phyloP scores from a whole-genome alignment of 2,113 vertebrate genomes.

The Polypterus bichir region DNA sequence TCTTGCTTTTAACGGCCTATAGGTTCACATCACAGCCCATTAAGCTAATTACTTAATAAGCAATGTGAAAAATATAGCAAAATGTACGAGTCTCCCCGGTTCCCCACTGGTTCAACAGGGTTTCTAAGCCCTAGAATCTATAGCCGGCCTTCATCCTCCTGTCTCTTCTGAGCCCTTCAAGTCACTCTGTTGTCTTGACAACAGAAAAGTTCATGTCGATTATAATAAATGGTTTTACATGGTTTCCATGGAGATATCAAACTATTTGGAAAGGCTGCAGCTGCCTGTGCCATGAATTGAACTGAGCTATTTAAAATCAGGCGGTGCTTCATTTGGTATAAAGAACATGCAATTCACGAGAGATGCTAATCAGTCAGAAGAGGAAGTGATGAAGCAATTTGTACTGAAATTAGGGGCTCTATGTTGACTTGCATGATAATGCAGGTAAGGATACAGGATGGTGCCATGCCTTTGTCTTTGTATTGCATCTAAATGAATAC shows the following conservation, averaged over 20 bases:
- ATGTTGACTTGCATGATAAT: no score
- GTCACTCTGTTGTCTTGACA: slow-evolving; percentile 40
- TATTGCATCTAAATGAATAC: no score
- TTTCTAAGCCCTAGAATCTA: no score
- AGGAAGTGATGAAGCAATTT: background rate
- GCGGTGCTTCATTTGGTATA: background rate
- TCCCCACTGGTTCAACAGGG: no score
- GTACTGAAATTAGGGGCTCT: no score
- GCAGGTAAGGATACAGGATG: no score
- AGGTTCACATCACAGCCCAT: no score
- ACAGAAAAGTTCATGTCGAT: slow-evolving; percentile 39
- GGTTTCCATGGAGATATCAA: slow-evolving; percentile 37
- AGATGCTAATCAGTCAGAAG: slow-evolving; percentile 1
- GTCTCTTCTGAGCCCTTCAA: slow-evolving; percentile 27
- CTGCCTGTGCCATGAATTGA: slow-evolving; percentile 1
- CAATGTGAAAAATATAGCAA: no score
- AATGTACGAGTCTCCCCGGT: no score
- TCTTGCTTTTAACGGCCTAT: no score
- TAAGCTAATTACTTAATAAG: no score
- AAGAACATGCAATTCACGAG: background rate
- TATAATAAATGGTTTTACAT: slow-evolving; percentile 39
- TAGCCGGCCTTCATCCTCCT: slow-evolving; percentile 5
- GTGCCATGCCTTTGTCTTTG: no score
- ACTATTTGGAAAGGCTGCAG: slow-evolving; percentile 17
- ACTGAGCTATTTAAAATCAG: slow-evolving; percentile 10